phyloP scores from a whole-genome alignment of 2,888 invertebrate genomes.

The Nymphalis urticae region DNA sequence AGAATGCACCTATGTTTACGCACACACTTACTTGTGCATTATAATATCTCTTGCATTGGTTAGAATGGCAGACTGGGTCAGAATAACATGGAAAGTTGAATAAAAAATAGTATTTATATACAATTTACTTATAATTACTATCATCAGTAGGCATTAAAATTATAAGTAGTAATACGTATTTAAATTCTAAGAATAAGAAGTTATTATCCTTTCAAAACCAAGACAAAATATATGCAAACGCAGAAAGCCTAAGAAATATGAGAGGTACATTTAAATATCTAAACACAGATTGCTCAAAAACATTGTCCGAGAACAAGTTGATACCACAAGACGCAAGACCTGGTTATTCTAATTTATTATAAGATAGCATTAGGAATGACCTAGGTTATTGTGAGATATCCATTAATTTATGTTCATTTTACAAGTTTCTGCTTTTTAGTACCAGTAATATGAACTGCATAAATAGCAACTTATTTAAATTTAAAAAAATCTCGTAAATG shows the following conservation, averaged over 20 bases:
- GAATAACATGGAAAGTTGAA: too few species aligned
- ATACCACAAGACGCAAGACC: constrained; percentile 70
- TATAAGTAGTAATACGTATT: too few species aligned
- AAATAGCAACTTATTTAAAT: not conserved
- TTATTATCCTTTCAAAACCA: not conserved
- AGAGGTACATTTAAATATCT: constrained; percentile 6
- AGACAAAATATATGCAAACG: not conserved
- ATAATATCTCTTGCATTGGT: too few species aligned
- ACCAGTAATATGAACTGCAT: constrained; percentile 10
- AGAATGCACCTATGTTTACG: too few species aligned
- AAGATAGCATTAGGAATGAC: constrained; percentile 65
- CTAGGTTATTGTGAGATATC: constrained; percentile 44
- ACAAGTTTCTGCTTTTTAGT: constrained; percentile 23
- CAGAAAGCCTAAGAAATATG: not conserved
- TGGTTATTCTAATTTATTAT: constrained; percentile 72
- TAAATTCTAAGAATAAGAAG: too few species aligned
- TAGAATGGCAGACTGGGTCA: too few species aligned
- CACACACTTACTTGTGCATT: too few species aligned
- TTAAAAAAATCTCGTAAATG: constrained; percentile 1
- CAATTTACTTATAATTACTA: too few species aligned
- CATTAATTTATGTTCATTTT: constrained; percentile 27
- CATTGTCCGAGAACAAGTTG: constrained; percentile 60
- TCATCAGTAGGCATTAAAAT: too few species aligned
- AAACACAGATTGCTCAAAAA: constrained; percentile 10
- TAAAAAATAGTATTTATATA: too few species aligned